Evolutionary conservation across 2,888 invertebrate genomes (phyloP).

Genomic region (Ochropleura leucogaster): DNA sequence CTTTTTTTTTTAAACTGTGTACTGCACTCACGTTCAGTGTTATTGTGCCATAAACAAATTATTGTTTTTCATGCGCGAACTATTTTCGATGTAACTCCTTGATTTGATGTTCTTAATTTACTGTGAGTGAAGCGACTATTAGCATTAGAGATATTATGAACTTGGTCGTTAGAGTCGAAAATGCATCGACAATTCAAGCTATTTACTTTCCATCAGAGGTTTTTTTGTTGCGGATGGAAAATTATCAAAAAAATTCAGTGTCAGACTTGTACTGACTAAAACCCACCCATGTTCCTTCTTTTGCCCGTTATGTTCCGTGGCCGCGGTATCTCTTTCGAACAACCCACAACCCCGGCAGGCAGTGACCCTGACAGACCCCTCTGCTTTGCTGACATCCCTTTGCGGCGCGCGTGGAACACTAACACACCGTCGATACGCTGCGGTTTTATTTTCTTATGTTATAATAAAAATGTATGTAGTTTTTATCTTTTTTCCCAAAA

Average conservation of each 20-base stretch:
- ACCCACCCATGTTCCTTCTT: too few species aligned
- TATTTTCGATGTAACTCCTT: not conserved
- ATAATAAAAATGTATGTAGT: not conserved
- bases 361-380: too few species aligned
- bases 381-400: too few species aligned
- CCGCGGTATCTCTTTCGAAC: too few species aligned
- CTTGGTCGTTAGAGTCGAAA: slow-evolving; percentile 16
- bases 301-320: too few species aligned
- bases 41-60: slow-evolving; percentile 32
- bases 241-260: too few species aligned
- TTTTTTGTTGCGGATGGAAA: too few species aligned
- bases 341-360: too few species aligned
- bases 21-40: slow-evolving; percentile 42
- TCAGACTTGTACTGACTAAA: too few species aligned
- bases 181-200: slow-evolving; percentile 15
- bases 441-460: slow-evolving; percentile 21
- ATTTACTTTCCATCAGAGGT: slow-evolving; percentile 17
- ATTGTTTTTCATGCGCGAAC: not conserved
- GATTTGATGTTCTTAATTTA: not conserved
- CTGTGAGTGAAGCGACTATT: not conserved
- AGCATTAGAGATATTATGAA: not conserved
- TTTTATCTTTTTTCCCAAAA: not conserved
- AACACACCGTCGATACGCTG: too few species aligned
- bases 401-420: too few species aligned
- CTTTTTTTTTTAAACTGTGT: slow-evolving; percentile 69